A percentile compares a stretch with the other conserved stretches of the same genome.
Conservation (phyloP, 1,140 invertebrate species). For the Ridgeia piscesae region DNA sequence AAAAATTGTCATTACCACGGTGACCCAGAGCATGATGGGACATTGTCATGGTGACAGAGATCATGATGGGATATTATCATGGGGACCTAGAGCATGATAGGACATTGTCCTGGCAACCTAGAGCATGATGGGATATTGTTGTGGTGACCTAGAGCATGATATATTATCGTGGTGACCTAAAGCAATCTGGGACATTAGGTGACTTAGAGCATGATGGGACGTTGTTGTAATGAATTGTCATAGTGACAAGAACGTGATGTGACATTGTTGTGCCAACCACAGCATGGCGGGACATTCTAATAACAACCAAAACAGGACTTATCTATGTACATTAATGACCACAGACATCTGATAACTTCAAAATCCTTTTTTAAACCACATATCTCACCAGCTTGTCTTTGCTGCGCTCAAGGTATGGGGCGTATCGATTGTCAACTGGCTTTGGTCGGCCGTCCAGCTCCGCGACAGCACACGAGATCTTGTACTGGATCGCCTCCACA, state of each 20-base stretch:
- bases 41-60: neutral
- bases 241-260: neutral
- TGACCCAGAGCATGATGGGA: neutral
- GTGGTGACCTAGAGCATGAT: neutral
- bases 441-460: constrained; percentile 77
- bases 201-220: neutral
- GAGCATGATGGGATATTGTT: neutral
- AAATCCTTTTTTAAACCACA: neutral
- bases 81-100: neutral
- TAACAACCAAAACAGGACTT: too few relatives aligned
- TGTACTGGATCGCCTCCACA: constrained; percentile 84
- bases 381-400: constrained; percentile 75
- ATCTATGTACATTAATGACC: neutral
- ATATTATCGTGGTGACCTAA: too few relatives aligned
- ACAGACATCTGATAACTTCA: neutral
- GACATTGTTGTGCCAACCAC: too few relatives aligned
- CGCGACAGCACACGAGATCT: constrained; percentile 78
- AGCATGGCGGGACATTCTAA: too few relatives aligned
- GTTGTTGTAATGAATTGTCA: too few relatives aligned
- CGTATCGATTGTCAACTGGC: constrained; percentile 69
- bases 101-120: neutral
- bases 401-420: constrained; percentile 81
- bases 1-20: neutral
- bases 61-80: neutral
- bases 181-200: too few relatives aligned